phyloP scores from a whole-genome alignment of 2,888 invertebrate species.

The Miltochrista miniata region DNA sequence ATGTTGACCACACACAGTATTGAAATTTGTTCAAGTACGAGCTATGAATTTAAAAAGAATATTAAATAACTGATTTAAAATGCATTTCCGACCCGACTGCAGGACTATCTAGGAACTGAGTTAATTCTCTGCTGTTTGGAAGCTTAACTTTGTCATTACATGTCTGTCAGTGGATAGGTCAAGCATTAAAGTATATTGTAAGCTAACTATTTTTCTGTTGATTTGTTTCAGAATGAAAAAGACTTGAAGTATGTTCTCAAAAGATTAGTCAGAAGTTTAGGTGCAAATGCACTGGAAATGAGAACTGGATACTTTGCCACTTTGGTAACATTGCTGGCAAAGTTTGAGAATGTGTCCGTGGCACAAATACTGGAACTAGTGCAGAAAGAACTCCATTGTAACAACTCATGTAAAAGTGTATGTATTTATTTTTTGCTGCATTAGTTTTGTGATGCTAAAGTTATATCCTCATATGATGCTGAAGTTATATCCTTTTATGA shows the following conservation, averaged over 20 bases:
- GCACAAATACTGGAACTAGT: slow-evolving; percentile 82
- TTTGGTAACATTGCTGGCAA: slow-evolving; percentile 84
- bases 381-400: slow-evolving; percentile 86
- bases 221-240: slow-evolving; percentile 75
- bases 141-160: too few species aligned
- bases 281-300: slow-evolving; percentile 85
- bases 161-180: too few species aligned
- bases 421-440: slow-evolving; percentile 49
- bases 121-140: too few species aligned
- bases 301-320: slow-evolving; percentile 88
- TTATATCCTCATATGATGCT: neutral
- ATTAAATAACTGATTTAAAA: too few species aligned
- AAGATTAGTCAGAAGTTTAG: slow-evolving; percentile 88
- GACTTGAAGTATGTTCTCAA: slow-evolving; percentile 87
- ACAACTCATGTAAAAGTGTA: slow-evolving; percentile 86
- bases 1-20: too few species aligned
- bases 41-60: too few species aligned
- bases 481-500: neutral
- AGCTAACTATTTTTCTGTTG: neutral
- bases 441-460: too few species aligned
- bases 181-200: too few species aligned
- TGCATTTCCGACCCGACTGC: too few species aligned
- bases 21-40: too few species aligned
- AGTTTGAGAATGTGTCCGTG: slow-evolving; percentile 74
- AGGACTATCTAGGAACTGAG: too few species aligned